Evolutionary conservation across 2,888 invertebrate genomes (phyloP).

Genomic region (Chrysomela aeneicollis): DNA sequence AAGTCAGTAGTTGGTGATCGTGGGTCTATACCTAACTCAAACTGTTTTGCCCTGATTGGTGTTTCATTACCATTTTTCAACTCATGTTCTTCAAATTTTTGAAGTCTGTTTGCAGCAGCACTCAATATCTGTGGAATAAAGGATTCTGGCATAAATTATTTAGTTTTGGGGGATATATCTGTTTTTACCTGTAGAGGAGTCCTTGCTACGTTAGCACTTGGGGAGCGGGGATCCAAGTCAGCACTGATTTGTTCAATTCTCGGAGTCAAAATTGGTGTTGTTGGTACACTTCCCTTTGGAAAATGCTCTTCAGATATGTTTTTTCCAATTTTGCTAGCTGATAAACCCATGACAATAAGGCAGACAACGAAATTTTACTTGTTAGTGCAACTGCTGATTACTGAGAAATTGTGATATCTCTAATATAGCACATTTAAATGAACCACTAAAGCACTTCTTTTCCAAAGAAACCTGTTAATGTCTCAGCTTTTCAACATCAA

Average conservation of each 20-base stretch:
- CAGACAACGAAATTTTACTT: too few relatives aligned
- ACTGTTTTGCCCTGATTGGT: conserved; percentile 33
- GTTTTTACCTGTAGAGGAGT: conserved; percentile 67
- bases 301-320: conserved; percentile 36
- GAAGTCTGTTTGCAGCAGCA: conserved; percentile 36
- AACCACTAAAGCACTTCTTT: too few relatives aligned
- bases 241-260: conserved; percentile 29
- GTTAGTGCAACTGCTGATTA: too few relatives aligned
- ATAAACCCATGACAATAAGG: conserved; percentile 46
- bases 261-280: conserved; percentile 48
- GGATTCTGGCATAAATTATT: neutral
- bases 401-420: too few relatives aligned
- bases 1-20: conserved; percentile 69
- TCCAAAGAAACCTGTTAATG: too few relatives aligned
- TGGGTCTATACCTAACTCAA: conserved; percentile 59
- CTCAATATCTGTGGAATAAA: conserved; percentile 35
- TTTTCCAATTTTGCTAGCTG: conserved; percentile 45
- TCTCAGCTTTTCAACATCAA: too few relatives aligned
- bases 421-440: too few relatives aligned
- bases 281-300: conserved; percentile 39
- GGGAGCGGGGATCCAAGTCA: conserved; percentile 67
- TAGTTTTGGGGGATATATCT: too few relatives aligned
- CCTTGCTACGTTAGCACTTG: conserved; percentile 67
- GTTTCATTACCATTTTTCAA: conserved; percentile 25
- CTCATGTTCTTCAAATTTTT: conserved; percentile 23